Base-by-base conservation (phyloP, 1,140 invertebrate genomes). In the Calosoma granatense region DNA sequence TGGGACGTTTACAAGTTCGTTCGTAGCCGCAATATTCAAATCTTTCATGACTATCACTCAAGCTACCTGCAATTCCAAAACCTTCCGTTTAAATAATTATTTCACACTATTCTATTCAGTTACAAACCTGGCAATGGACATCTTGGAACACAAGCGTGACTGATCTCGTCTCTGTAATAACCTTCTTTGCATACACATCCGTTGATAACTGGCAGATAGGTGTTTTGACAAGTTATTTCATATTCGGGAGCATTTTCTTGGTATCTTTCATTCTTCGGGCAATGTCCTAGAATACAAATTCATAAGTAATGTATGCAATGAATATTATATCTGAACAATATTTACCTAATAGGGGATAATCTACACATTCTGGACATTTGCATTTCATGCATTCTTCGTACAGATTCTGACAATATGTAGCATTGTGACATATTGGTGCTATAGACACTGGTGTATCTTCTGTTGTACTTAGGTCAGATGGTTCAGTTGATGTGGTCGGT, bases 251-350 rank as follows among this genome's bases (percentile, higher is more conserved):
- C 41, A 47, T 17, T 12, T 47, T 6, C 6, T 12, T 11, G 9
- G 17, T 11, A 47, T 47, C 15, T 47, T 47, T 47, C 41, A 47
- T 47, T 47, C 17, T 17, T 6, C 17, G 41, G 41, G 17, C 41
- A 47, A 47, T 47, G 41, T 12, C 41, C 41, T 47, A 30, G n/a
- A n/a, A n/a, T n/a, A 36, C 26, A 36, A 36, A 36, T 36, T 36
- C 6, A 36, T 36, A 36, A 36, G n/a, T n/a, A n/a, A n/a, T n/a
- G n/a, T n/a, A n/a, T n/a, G n/a, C 26, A n/a, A 36, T 36, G n/a
- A 36, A 36, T 36, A 36, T 36, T 36, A 36, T 36, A 36, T 9
- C 26, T 36, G 26, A 9, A n/a, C 26, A n/a, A 36, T 36, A 36
- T 36, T 36, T 36, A 11, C 41, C 41, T 47, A 47, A 11, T 17